Evolutionary conservation across 2,113 vertebrate species (phyloP).

Genomic region (Mustela lutreola): DNA sequence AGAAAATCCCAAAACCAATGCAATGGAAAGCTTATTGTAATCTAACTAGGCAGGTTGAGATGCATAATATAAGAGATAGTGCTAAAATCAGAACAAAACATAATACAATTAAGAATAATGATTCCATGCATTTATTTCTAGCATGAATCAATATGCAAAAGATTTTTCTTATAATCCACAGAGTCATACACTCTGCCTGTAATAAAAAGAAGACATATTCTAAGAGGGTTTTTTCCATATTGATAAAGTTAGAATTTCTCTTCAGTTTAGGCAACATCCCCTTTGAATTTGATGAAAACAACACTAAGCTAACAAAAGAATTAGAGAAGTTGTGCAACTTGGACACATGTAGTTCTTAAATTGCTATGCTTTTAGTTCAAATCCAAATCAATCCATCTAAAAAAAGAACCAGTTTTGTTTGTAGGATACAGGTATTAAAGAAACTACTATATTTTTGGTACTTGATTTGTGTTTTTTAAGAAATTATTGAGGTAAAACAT

Average conservation of each 20-base stretch:
- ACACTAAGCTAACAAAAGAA: neutral
- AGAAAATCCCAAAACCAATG: neutral
- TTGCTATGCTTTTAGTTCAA: neutral
- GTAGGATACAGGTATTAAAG: neutral
- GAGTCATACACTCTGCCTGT: neutral
- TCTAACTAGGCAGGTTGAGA: neutral
- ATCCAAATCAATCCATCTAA: neutral
- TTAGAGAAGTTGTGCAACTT: neutral
- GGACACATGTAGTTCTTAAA: neutral
- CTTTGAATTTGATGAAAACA: neutral
- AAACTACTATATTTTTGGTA: neutral
- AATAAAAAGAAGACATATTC: neutral
- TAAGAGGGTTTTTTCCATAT: neutral
- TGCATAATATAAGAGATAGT: neutral
- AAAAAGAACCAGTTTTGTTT: neutral
- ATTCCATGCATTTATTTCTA: neutral
- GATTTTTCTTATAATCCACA: neutral
- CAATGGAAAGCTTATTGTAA: neutral
- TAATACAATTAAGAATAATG: neutral
- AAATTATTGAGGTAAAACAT: neutral
- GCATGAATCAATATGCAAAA: neutral
- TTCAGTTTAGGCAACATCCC: neutral
- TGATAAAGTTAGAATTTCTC: neutral
- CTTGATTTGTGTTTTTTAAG: neutral
- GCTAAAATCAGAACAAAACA: neutral